phyloP scores from a whole-genome alignment of 2,113 vertebrate species.

The Syngnathoides biaculeatus region DNA sequence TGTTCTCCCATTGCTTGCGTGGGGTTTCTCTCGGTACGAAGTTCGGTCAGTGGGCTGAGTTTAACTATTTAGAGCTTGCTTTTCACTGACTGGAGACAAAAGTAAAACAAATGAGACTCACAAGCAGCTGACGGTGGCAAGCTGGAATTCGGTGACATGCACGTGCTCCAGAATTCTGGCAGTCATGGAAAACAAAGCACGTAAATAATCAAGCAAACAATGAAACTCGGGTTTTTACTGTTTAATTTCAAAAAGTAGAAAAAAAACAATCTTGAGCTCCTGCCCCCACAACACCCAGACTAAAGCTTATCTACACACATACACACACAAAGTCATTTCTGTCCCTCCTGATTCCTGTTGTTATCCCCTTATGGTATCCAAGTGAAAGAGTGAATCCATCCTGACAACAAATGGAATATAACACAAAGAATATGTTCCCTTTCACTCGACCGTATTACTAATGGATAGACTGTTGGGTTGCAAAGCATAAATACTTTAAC shows the following conservation, averaged over 20 bases:
- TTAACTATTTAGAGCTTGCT: not conserved
- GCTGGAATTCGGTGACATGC: too few relatives aligned
- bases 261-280: not conserved
- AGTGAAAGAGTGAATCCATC: constrained; percentile 68
- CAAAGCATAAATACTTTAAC: constrained; percentile 91
- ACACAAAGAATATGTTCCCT: constrained; percentile 75
- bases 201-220: too few relatives aligned
- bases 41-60: too few relatives aligned
- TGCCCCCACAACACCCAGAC: not conserved
- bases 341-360: constrained; percentile 33
- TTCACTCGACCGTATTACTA: constrained; percentile 81
- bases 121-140: not conserved
- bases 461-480: constrained; percentile 83
- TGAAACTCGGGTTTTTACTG: too few relatives aligned
- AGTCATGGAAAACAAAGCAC: too few relatives aligned
- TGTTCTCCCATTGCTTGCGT: too few relatives aligned
- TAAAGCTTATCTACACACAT: not conserved
- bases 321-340: not conserved
- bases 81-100: not conserved
- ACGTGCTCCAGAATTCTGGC: too few relatives aligned
- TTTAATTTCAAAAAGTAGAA: not conserved
- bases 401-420: constrained; percentile 81
- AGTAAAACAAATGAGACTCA: too few relatives aligned
- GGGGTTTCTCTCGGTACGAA: too few relatives aligned
- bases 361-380: constrained; percentile 51